phyloP scores from a whole-genome alignment of 2,888 invertebrate genomes.

The Mermis nigrescens region DNA sequence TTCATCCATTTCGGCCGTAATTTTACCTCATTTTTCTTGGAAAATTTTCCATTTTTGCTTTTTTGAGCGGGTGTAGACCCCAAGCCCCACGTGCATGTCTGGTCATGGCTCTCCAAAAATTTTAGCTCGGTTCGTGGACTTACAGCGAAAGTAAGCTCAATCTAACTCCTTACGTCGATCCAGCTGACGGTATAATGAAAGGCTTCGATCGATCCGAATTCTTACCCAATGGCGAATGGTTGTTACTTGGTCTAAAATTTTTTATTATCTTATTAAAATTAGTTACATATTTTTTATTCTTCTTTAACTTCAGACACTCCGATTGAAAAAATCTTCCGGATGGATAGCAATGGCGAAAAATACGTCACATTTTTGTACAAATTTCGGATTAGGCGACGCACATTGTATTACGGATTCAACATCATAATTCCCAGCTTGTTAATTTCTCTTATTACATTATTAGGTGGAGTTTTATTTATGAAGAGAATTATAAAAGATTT shows the following conservation, averaged over 20 bases:
- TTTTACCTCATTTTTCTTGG: neutral
- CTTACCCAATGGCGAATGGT: slow-evolving; percentile 98
- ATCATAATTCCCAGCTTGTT: slow-evolving; percentile 95
- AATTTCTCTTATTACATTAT: slow-evolving; percentile 92
- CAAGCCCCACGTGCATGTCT: too few species aligned
- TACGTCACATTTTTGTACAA: slow-evolving; percentile 36
- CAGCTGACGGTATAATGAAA: neutral
- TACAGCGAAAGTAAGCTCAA: slow-evolving; percentile 72
- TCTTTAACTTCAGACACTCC: slow-evolving; percentile 20
- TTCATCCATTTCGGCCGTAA: too few species aligned
- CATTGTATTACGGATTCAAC: slow-evolving; percentile 97
- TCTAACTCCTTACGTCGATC: slow-evolving; percentile 18
- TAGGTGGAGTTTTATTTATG: too few species aligned
- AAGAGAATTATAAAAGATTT: too few species aligned
- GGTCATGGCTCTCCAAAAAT: too few species aligned
- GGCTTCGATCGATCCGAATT: slow-evolving; percentile 48
- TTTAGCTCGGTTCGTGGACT: slow-evolving; percentile 86
- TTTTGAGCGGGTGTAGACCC: neutral
- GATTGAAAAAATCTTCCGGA: slow-evolving; percentile 29
- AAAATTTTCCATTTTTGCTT: neutral
- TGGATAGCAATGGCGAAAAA: slow-evolving; percentile 70
- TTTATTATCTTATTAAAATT: neutral
- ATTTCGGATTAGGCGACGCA: slow-evolving; percentile 49
- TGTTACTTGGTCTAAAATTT: slow-evolving; percentile 60
- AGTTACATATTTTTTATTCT: neutral